phyloP scores from a whole-genome alignment of 2,888 invertebrate species.

The Glaucopsyche alexis region DNA sequence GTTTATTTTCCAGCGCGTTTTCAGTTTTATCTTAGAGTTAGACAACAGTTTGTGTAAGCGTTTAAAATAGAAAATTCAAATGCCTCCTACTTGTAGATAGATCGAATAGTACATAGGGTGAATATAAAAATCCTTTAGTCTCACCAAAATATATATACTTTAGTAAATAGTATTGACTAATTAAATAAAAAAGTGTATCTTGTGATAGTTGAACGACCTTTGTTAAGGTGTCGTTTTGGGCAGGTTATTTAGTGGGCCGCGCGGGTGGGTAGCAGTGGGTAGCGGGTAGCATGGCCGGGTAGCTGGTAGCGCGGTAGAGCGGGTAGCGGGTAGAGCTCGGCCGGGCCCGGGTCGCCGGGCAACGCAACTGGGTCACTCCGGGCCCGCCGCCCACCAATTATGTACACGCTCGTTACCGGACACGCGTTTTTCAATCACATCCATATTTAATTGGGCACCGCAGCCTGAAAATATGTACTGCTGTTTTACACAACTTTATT shows the following conservation, averaged over 20 bases:
- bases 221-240: constrained; percentile 78
- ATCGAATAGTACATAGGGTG: neutral
- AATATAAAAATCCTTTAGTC: neutral
- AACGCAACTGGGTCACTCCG: constrained; percentile 79
- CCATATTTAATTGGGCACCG: constrained; percentile 80
- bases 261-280: constrained; percentile 45
- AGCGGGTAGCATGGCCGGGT: too few relatives aligned
- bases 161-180: neutral
- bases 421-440: constrained; percentile 81
- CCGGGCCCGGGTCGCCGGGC: constrained; percentile 71
- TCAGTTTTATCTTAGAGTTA: constrained; percentile 49
- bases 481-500: constrained; percentile 62
- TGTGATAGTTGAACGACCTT: constrained; percentile 78
- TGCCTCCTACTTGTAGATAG: neutral
- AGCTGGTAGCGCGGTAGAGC: constrained; percentile 37
- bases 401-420: constrained; percentile 80
- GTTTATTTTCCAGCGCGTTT: constrained; percentile 73
- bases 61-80: neutral
- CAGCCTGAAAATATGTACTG: constrained; percentile 74
- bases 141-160: neutral
- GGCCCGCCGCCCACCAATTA: constrained; percentile 76
- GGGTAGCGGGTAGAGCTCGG: constrained; percentile 41
- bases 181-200: constrained; percentile 47
- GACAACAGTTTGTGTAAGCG: constrained; percentile 26
- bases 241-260: constrained; percentile 73